These are phyloP conservation scores for Phataginus tetradactyla DNA, from an alignment of 2,797 vertebrate species.

Conservation along the genomic window DNA sequence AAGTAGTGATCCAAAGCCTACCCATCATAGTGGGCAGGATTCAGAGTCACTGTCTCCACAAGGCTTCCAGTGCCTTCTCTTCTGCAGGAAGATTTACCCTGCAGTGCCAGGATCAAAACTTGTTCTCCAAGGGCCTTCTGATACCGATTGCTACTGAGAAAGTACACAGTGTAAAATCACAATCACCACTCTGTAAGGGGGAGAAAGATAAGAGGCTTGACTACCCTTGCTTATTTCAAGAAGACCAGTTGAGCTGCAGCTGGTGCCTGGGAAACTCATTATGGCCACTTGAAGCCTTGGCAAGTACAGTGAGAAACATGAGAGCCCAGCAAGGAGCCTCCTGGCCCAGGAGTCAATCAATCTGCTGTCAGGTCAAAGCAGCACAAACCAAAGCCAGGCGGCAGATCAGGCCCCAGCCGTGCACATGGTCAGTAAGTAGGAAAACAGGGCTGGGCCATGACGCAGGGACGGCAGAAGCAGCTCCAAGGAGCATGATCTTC, in stretches of 20 bases:
- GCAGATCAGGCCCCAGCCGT: background rate
- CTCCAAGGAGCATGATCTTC: background rate
- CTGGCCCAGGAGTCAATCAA: background rate
- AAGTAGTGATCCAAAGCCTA: background rate
- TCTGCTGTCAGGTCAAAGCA: slow-evolving; percentile 31
- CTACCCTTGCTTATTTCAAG: slow-evolving; percentile 25
- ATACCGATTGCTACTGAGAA: slow-evolving; percentile 50
- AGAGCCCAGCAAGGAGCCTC: slow-evolving; percentile 61
- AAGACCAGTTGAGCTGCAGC: slow-evolving; percentile 65
- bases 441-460: background rate
- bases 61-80: background rate
- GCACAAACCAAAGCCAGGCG: background rate
- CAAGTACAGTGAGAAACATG: slow-evolving; percentile 68
- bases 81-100: background rate
- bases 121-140: background rate
- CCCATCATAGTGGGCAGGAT: background rate
- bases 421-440: background rate
- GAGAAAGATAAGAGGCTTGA: background rate
- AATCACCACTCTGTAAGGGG: background rate
- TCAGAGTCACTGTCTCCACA: background rate
- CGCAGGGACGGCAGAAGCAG: background rate
- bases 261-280: slow-evolving; percentile 79
- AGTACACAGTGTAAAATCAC: slow-evolving; percentile 57
- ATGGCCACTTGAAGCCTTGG: slow-evolving; percentile 60
- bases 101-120: slow-evolving; percentile 2